Evolutionary conservation across 2,113 vertebrate species (phyloP).

Genomic region (Lipophrys pholis): DNA sequence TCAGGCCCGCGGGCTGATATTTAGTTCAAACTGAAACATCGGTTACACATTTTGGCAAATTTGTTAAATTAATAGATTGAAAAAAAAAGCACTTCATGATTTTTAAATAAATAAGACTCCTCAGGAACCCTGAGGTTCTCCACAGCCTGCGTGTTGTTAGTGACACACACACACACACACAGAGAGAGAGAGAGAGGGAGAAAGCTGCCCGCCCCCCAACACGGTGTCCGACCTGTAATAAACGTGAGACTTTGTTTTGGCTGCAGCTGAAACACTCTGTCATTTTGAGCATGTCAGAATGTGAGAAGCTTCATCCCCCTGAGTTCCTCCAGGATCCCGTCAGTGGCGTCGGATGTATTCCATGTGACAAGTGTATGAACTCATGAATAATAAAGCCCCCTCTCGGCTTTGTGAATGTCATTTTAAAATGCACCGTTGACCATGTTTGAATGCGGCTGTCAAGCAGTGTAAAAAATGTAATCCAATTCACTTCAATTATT

Average conservation of each 20-base stretch:
- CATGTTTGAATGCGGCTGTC: slow-evolving; percentile 39
- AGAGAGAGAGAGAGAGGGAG: no score
- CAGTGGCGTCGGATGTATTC: slow-evolving; percentile 41
- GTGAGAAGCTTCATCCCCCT: slow-evolving; percentile 12
- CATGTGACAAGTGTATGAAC: slow-evolving; percentile 54
- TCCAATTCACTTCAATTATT: slow-evolving; percentile 3
- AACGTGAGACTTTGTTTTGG: slow-evolving; percentile 55
- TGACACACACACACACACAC: no score
- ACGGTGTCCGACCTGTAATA: slow-evolving; percentile 8
- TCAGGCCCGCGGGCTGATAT: no score
- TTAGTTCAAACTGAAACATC: no score
- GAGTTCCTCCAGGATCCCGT: slow-evolving; percentile 44
- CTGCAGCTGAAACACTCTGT: slow-evolving; percentile 36
- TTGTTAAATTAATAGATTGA: no score
- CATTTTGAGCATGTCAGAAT: slow-evolving; percentile 41
- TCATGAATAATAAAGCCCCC: slow-evolving; percentile 59
- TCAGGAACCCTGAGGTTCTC: background rate
- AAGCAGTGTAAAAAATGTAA: background rate
- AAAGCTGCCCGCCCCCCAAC: no score
- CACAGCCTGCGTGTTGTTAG: slow-evolving; percentile 34
- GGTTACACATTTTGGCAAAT: no score
- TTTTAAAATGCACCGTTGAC: slow-evolving; percentile 23
- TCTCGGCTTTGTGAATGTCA: slow-evolving; percentile 30
- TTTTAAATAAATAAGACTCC: background rate
- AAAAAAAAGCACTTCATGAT: no score